phyloP scores from a whole-genome alignment of 1,140 invertebrate species.

The Drosophila ohnishii region DNA sequence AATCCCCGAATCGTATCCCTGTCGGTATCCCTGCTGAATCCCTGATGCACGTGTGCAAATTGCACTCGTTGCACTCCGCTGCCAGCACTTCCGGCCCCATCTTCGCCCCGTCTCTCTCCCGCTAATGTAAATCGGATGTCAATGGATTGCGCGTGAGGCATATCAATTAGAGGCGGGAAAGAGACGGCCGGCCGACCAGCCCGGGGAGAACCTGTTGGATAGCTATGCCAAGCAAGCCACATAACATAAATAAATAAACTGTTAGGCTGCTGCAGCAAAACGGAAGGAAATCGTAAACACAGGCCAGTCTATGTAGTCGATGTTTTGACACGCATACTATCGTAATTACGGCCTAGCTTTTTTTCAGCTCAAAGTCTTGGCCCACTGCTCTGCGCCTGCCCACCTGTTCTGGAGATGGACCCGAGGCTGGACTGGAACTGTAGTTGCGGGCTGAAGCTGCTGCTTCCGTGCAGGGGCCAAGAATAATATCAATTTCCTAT shows the following conservation, averaged over 20 bases:
- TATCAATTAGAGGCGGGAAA: slow-evolving; percentile 69
- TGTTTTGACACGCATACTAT: slow-evolving; percentile 78
- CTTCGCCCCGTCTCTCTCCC: slow-evolving; percentile 11
- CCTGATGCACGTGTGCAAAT: slow-evolving; percentile 45
- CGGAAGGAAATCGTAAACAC: slow-evolving; percentile 81
- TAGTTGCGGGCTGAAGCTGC: slow-evolving; percentile 30
- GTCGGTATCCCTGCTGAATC: neutral
- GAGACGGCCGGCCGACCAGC: slow-evolving; percentile 2
- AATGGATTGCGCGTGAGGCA: slow-evolving; percentile 78
- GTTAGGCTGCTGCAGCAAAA: slow-evolving; percentile 66
- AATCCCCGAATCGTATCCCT: neutral
- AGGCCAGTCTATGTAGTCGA: slow-evolving; percentile 45
- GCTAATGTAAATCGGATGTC: slow-evolving; percentile 83
- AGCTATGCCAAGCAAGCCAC: slow-evolving; percentile 38
- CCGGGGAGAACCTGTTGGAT: slow-evolving; percentile 72
- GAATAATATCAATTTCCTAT: slow-evolving; percentile 80
- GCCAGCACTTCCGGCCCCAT: slow-evolving; percentile 60
- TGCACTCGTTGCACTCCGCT: slow-evolving; percentile 41
- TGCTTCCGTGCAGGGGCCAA: slow-evolving; percentile 76
- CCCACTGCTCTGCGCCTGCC: slow-evolving; percentile 19
- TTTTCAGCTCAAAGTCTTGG: slow-evolving; percentile 26
- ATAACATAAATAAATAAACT: slow-evolving; percentile 79
- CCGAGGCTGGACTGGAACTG: neutral
- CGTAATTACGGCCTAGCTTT: slow-evolving; percentile 66
- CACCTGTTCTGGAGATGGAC: slow-evolving; percentile 57